phyloP scores from a whole-genome alignment of 2,113 vertebrate species.

The Notechis scutatus region DNA sequence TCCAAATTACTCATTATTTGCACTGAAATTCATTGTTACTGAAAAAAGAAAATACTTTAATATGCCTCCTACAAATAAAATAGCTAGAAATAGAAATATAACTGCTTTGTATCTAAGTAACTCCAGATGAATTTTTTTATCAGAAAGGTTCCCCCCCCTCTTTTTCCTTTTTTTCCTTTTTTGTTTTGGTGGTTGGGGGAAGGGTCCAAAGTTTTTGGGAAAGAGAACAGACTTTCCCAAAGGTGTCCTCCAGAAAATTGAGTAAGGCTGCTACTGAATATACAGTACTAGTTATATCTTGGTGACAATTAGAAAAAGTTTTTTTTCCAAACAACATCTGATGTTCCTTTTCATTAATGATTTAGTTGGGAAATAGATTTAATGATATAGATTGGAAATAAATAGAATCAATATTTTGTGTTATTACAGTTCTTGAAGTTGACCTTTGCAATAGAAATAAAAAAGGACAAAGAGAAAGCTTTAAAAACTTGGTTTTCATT shows the following conservation, averaged over 20 bases:
- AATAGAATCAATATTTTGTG: neutral
- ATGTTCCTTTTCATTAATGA: neutral
- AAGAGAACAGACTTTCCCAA: neutral
- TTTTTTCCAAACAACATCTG: neutral
- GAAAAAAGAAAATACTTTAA: conserved; percentile 3
- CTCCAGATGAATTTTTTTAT: neutral
- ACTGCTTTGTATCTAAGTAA: conserved; percentile 3
- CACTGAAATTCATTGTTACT: neutral
- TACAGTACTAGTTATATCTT: neutral
- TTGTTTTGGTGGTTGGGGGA: neutral
- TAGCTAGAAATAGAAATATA: conserved; percentile 8
- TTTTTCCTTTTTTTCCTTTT: neutral
- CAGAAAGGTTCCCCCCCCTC: neutral
- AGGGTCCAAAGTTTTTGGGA: neutral
- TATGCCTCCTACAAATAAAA: conserved; percentile 9
- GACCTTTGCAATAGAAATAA: neutral
- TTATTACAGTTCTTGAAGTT: neutral
- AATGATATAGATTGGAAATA: neutral
- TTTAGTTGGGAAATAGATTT: neutral
- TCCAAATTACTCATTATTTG: conserved; percentile 5
- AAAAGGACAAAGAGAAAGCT: neutral
- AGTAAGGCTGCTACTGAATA: neutral
- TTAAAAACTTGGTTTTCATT: neutral
- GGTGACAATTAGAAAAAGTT: neutral
- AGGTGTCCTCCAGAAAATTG: neutral